Evolutionary conservation across 1,140 invertebrate species (phyloP).

Genomic region (Pogonus chalceus): DNA sequence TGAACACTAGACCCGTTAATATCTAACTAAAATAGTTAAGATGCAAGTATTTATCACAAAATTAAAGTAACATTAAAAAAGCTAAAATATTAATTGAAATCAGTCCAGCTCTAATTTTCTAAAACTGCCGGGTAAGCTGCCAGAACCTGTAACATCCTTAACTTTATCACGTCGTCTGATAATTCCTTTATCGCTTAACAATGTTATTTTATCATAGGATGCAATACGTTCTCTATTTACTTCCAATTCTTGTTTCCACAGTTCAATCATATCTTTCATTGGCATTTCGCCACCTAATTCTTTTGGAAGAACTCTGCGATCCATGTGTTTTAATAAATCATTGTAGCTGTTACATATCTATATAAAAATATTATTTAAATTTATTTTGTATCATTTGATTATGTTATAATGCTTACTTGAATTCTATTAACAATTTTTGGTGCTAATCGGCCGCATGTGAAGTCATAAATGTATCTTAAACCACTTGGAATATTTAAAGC

Average conservation of each 20-base stretch:
- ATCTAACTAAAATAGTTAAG: no score
- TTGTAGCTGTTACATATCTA: constrained; percentile 20
- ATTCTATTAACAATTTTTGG: constrained; percentile 57
- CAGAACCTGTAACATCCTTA: constrained; percentile 39
- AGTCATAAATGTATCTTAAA: constrained; percentile 60
- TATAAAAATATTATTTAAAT: background rate
- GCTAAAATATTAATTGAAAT: constrained; percentile 13
- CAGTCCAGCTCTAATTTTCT: constrained; percentile 67
- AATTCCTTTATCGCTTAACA: constrained; percentile 47
- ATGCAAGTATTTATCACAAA: no score
- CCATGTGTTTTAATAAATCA: constrained; percentile 51
- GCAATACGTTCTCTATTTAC: constrained; percentile 45
- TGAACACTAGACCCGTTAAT: no score
- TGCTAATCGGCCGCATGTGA: constrained; percentile 54
- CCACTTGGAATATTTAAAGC: constrained; percentile 57
- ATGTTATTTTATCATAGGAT: constrained; percentile 48
- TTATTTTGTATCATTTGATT: background rate
- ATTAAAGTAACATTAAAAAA: no score
- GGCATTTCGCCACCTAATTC: constrained; percentile 67
- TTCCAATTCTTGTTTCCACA: constrained; percentile 55
- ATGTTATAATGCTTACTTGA: constrained; percentile 38
- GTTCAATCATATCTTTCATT: constrained; percentile 60
- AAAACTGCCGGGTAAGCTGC: constrained; percentile 60
- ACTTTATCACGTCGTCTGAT: constrained; percentile 46
- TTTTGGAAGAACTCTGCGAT: constrained; percentile 57